Percentiles rank a stretch among this genome's conserved stretches.
These are phyloP conservation scores for Falco novaeseelandiae DNA, from an alignment of 2,797 vertebrate species.

Conservation along the genomic window DNA sequence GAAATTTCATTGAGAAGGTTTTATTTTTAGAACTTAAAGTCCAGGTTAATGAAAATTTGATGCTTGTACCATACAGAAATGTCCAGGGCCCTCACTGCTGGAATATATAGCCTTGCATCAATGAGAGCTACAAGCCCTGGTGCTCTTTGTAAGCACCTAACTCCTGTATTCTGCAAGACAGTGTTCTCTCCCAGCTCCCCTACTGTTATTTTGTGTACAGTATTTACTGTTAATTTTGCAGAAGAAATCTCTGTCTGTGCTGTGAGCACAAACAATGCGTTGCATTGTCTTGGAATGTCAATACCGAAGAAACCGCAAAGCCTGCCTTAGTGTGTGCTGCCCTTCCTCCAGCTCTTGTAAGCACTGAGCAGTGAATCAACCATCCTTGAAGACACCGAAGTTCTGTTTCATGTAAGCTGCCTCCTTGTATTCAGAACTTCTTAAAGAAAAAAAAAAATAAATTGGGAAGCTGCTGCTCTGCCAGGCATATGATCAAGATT, in stretches of 20 bases:
- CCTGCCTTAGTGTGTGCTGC: neutral
- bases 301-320: neutral
- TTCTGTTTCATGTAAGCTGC: neutral
- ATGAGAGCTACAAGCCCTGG: neutral
- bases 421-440: neutral
- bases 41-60: neutral
- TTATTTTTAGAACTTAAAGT: neutral
- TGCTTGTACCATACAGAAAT: neutral
- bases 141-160: neutral
- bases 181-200: neutral
- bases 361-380: neutral
- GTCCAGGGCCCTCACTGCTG: neutral
- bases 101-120: neutral
- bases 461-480: neutral
- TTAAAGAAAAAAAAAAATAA: neutral
- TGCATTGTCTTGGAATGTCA: neutral
- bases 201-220: no score
- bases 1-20: neutral
- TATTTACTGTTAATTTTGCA: neutral
- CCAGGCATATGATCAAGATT: neutral
- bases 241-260: neutral
- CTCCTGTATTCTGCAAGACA: neutral
- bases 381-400: neutral
- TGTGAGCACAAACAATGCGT: neutral
- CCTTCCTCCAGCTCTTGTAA: neutral